phyloP scores from a whole-genome alignment of 2,113 vertebrate genomes.

The Misgurnus anguillicaudatus region DNA sequence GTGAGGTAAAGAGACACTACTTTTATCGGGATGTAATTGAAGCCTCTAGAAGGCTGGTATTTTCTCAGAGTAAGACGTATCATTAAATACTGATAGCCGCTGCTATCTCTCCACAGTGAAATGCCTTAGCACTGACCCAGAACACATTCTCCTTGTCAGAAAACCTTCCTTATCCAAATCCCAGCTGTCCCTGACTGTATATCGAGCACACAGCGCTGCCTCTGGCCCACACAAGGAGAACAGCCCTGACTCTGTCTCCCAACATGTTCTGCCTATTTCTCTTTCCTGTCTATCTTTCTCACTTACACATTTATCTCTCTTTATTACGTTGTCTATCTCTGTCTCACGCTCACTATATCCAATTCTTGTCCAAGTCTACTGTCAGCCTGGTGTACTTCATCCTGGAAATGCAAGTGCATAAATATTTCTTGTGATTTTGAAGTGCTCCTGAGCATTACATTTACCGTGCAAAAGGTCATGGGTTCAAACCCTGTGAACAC shows the following conservation, averaged over 20 bases:
- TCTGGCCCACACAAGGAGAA: conserved; percentile 47
- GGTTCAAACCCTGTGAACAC: too few relatives aligned
- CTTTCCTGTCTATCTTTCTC: neutral
- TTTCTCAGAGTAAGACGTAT: conserved; percentile 56
- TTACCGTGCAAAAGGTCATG: too few relatives aligned
- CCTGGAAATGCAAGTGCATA: neutral
- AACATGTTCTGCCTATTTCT: conserved; percentile 3
- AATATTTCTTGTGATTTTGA: too few relatives aligned
- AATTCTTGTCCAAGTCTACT: neutral
- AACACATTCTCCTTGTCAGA: conserved; percentile 55
- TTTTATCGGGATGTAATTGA: conserved; percentile 55
- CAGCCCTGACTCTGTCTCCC: conserved; percentile 30
- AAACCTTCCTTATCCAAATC: conserved; percentile 56
- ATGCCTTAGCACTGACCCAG: conserved; percentile 57
- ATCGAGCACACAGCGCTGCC: conserved; percentile 42
- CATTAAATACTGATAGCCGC: conserved; percentile 53
- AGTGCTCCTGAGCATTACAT: too few relatives aligned
- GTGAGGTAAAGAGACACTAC: neutral
- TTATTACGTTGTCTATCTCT: neutral
- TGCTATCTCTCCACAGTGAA: conserved; percentile 52
- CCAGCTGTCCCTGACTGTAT: conserved; percentile 53
- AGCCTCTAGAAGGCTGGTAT: conserved; percentile 53
- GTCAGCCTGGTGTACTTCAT: conserved; percentile 34
- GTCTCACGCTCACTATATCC: neutral
- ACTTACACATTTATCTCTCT: neutral